Evolutionary conservation across 2,888 invertebrate species (phyloP).

Genomic region (Leptinotarsa peninsularis): DNA sequence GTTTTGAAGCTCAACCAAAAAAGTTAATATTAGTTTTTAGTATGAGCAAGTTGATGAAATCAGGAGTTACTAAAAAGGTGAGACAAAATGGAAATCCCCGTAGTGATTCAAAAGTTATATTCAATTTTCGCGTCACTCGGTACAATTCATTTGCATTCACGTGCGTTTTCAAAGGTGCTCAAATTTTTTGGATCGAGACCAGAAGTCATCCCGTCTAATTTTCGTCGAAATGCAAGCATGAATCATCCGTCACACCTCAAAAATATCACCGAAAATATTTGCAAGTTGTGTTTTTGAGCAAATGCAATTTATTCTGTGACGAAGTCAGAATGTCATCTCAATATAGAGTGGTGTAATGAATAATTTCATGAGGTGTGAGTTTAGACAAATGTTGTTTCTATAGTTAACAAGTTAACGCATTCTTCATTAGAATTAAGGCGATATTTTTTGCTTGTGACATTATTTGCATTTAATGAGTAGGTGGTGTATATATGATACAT

Average conservation of each 20-base stretch:
- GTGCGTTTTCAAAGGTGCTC: not conserved
- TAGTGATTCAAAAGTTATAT: too few relatives aligned
- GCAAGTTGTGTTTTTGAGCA: constrained; percentile 2
- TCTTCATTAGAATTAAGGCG: not conserved
- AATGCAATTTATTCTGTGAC: constrained; percentile 12
- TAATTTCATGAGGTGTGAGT: constrained; percentile 5
- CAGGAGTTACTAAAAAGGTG: too few relatives aligned
- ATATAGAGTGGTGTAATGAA: constrained; percentile 9
- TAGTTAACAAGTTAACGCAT: constrained; percentile 4
- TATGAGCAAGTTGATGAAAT: too few relatives aligned
- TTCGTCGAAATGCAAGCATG: constrained; percentile 3
- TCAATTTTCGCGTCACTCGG: not conserved
- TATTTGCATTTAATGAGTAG: not conserved
- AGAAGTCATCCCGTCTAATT: constrained; percentile 23
- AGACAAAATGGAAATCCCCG: too few relatives aligned
- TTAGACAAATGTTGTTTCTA: not conserved
- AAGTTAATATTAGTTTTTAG: too few relatives aligned
- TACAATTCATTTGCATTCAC: not conserved
- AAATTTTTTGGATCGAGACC: constrained; percentile 19
- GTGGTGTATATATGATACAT: too few relatives aligned
- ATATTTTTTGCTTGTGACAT: not conserved
- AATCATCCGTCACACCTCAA: constrained; percentile 16
- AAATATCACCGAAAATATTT: constrained; percentile 9
- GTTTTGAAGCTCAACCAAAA: too few relatives aligned
- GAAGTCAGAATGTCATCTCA: constrained; percentile 18